Conservation (phyloP, 2,113 vertebrate genomes). For the Geococcyx californianus region DNA sequence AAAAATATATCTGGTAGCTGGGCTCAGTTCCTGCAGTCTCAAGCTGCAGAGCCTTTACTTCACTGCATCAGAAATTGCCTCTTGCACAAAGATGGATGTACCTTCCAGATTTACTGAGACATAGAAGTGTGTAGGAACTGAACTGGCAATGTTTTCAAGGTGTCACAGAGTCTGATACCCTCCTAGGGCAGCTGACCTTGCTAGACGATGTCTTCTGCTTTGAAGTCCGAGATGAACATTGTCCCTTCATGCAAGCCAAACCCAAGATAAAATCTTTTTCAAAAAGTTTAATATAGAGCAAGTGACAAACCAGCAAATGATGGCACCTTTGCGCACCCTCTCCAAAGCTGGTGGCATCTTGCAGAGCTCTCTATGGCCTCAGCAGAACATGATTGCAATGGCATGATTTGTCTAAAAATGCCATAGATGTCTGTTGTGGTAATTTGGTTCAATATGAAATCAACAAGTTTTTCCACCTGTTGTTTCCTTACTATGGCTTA, state of each 20-base stretch:
- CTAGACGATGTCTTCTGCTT: background rate
- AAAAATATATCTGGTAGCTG: background rate
- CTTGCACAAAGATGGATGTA: rapidly evolving
- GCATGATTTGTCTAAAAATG: background rate
- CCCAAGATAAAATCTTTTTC: background rate
- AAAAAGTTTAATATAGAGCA: background rate
- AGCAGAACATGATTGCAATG: background rate
- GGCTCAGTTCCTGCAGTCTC: background rate
- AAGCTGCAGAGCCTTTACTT: background rate
- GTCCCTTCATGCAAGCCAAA: background rate
- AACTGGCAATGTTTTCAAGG: rapidly evolving
- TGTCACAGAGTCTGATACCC: background rate
- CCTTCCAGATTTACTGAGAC: background rate
- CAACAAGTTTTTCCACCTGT: background rate
- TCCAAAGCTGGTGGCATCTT: background rate
- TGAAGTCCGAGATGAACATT: background rate
- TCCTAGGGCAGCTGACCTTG: background rate
- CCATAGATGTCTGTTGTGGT: background rate
- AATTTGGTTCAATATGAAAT: background rate
- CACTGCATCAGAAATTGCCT: background rate
- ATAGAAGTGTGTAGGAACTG: rapidly evolving
- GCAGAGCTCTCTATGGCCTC: background rate
- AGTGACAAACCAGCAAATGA: background rate
- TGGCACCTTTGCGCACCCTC: background rate
- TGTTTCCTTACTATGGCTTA: background rate